These are phyloP conservation scores for Grallaria varia DNA, from an alignment of 2,113 vertebrate species.

Conservation along the genomic window DNA sequence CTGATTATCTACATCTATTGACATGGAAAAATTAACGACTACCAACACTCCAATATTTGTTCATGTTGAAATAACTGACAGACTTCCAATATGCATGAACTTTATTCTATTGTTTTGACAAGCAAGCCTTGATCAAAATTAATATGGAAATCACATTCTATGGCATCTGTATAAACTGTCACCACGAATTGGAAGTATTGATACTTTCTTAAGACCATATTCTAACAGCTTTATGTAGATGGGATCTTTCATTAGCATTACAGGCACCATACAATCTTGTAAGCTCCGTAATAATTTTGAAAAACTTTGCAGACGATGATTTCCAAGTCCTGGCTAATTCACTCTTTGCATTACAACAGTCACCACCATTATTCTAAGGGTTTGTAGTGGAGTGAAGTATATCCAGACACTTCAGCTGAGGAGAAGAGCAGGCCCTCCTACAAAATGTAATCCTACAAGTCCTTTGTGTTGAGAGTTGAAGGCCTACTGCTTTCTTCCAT, in stretches of 20 bases:
- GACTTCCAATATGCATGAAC: neutral
- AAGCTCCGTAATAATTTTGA: neutral
- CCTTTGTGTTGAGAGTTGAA: neutral
- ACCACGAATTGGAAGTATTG: neutral
- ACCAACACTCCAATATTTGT: neutral
- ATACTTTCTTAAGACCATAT: neutral
- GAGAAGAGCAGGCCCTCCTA: neutral
- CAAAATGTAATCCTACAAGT: neutral
- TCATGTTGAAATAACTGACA: neutral
- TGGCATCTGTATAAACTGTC: neutral
- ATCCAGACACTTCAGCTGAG: neutral
- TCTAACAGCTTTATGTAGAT: neutral
- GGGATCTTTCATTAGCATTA: neutral
- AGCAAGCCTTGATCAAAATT: neutral
- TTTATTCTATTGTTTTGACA: neutral
- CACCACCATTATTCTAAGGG: neutral
- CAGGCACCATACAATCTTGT: neutral
- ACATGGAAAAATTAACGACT: neutral
- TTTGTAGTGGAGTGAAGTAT: neutral
- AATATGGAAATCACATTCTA: neutral
- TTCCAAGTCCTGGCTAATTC: neutral
- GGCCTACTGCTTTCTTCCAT: neutral
- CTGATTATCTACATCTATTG: neutral
- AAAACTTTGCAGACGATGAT: neutral
- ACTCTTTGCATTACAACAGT: neutral